Base-by-base conservation (phyloP, 2,888 invertebrate species). In the Idaea aversata region DNA sequence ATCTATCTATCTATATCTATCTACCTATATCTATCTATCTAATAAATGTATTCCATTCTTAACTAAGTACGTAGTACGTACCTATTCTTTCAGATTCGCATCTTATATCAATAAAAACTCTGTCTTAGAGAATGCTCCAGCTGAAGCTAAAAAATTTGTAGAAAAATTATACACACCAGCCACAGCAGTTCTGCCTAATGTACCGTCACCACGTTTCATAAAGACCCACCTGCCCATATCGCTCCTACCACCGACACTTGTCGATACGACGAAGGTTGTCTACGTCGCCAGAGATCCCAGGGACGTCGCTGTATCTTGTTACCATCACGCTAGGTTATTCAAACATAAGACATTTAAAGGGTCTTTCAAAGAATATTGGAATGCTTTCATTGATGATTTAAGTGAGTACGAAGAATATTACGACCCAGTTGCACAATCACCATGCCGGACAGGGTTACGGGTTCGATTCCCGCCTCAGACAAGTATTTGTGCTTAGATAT, bases 281-380 rank as follows among this genome's bases (percentile, higher is more conserved):
- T 97, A 97, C 78, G 94, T 97, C 0, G 95, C 96, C 0, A 93
- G 97, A 66, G 96, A 97, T 87, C 97, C 97, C 0, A 96, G 96
- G 84, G 97, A 97, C 82, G 95, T 96, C 0, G 95, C 94, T 0
- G 95, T 97, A 0, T 97, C 97, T 0, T 96, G 93, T 80, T 97
- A 95, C 79, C 94, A 96, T 79, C 93, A 96, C 61, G 95, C 95
- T 77, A 90, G 13, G 91, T 47, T 75, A 59, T 68, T 94, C 66
- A 94, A 59, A 15, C 5, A 94, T 0, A 93, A 93, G 72, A 94
- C 94, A 0, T 95, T 93, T 73, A 72, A 78, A 0, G 94, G 94
- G 15, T 93, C 94, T 73, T 95, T 95, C 70, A 84, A 90, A 62
- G 91, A 90, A 62, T 95, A 94, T 75, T 95, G 95, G 95, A 81